phyloP scores from a whole-genome alignment of 2,113 vertebrate genomes.

The Heptranchias perlo region DNA sequence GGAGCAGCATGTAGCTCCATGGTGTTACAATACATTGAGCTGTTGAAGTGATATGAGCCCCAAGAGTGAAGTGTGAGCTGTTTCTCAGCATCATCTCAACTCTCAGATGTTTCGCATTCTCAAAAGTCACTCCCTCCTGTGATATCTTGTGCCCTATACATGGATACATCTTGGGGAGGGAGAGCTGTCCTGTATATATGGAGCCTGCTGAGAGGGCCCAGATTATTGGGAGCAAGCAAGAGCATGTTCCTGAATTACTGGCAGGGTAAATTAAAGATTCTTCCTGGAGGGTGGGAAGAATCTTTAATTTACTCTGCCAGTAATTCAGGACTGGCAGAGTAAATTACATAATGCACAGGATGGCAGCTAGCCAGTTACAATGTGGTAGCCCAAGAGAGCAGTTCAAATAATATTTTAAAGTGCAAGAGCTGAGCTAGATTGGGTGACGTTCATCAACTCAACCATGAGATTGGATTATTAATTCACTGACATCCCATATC shows the following conservation, averaged over 20 bases:
- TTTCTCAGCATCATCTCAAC: too few species aligned
- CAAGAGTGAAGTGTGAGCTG: not conserved
- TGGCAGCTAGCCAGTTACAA: not conserved
- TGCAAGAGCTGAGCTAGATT: not conserved
- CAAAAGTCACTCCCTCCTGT: not conserved
- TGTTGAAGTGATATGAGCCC: not conserved
- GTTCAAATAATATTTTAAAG: not conserved
- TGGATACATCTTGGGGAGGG: too few species aligned
- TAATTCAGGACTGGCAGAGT: too few species aligned
- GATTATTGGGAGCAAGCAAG: not conserved
- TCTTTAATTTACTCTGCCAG: too few species aligned
- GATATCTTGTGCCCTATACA: not conserved
- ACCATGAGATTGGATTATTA: not conserved
- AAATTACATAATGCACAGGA: not conserved
- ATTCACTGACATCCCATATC: not conserved
- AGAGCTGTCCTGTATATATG: not conserved
- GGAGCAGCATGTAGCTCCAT: not conserved
- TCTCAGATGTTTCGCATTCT: too few species aligned
- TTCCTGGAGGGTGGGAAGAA: too few species aligned
- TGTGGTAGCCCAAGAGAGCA: not conserved
- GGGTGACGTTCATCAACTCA: not conserved
- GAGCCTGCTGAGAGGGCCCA: not conserved
- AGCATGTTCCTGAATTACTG: not conserved
- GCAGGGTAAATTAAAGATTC: too few species aligned
- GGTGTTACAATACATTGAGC: not conserved